phyloP scores from a whole-genome alignment of 1,140 invertebrate species.

The Nomia melanderi region DNA sequence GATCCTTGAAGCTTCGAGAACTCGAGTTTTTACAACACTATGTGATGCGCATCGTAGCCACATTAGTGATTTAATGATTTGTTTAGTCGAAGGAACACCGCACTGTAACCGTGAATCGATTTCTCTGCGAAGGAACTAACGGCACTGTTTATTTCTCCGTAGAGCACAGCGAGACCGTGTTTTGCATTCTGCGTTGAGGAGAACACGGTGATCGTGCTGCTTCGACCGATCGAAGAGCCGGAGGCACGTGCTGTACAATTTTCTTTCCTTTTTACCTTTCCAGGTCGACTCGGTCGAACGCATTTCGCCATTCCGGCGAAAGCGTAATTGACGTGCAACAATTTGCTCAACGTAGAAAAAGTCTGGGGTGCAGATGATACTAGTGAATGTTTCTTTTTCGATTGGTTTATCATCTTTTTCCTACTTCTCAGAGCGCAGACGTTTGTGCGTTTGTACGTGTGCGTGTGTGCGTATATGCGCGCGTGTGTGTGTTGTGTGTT shows the following conservation, averaged over 20 bases:
- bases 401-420: no score
- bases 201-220: neutral
- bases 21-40: no score
- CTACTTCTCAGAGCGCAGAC: neutral
- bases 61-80: conserved; percentile 1
- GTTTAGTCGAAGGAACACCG: conserved; percentile 39
- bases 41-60: no score
- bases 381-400: neutral
- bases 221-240: neutral
- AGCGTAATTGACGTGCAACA: neutral
- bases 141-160: conserved; percentile 50
- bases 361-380: no score
- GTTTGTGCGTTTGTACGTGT: no score
- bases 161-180: neutral
- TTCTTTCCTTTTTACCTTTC: neutral
- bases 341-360: neutral
- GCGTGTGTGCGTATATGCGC: no score
- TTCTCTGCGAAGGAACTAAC: conserved; percentile 45
- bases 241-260: neutral
- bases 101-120: conserved; percentile 27
- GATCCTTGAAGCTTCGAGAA: no score
- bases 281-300: neutral
- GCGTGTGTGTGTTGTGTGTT: no score
- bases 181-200: no score
- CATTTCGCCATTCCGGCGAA: neutral